Base-by-base conservation (phyloP, 2,113 vertebrate genomes). In the Caranx melampygus region DNA sequence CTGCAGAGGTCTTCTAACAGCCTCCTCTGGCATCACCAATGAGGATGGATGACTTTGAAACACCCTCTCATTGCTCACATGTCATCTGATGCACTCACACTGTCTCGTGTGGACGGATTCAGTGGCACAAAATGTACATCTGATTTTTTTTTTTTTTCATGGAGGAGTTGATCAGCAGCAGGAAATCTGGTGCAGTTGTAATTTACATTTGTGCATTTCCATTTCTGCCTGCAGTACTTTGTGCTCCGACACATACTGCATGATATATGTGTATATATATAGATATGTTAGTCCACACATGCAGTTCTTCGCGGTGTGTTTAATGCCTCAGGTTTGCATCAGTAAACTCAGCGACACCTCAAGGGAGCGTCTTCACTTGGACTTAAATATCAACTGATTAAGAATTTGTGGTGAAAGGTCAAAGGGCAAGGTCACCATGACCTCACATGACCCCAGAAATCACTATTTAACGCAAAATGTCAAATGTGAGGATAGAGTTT, bases 41-140 rank as follows among this genome's bases (percentile, higher is more conserved):
- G 34, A 15, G 21, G 31, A 66, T 49, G 21, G n/a, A 61, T 67
- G 54, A 80, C 72, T 68, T 63, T 66, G 13, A 40, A 73, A 68
- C 35, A 21, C 44, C 44, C 45, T 69, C 26, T 59, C 21, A 1
- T 40, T 49, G 18, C 64, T 49, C 68, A 5, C 8, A 31, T 55
- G 20, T 63, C 57, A 49, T 54, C 31, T 18, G 2, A n/a, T 20
- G 47, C 31, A 58, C 21, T 26, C 12, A 6, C 2, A 59, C 0
- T 55, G 34, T 37, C 40, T 55, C 31, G 5, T 49, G 31, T 68
- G 42, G 54, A 20, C n/a, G 42, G 49, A 33, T 35, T 42, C 6
- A 59, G 4, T 5, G 9, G 1, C 59, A 4, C 42, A 21, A 5
- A 13, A 8, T 37, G 4, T 20, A 54, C 12, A 52, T 13, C 10